Conservation (phyloP, 2,888 invertebrate species). For the Apamea monoglypha region DNA sequence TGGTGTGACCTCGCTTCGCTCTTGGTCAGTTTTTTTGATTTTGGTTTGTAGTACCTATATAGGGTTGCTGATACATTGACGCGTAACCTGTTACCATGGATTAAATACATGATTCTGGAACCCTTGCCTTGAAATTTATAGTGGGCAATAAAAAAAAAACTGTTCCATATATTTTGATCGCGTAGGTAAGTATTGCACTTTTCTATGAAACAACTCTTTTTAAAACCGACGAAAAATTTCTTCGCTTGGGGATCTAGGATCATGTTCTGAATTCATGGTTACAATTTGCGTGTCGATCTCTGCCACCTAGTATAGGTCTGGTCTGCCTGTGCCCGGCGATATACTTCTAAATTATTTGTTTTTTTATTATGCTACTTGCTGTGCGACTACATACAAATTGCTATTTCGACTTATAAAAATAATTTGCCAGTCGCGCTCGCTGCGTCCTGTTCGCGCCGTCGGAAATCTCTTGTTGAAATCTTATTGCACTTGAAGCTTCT, state of each 20-base stretch:
- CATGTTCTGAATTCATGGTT: not conserved
- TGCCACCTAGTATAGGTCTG: not conserved
- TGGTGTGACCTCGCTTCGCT: not conserved
- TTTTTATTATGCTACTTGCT: conserved; percentile 12
- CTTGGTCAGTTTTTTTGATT: not conserved
- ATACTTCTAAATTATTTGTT: not conserved
- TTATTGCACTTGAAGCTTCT: conserved; percentile 26
- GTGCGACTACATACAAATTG: conserved; percentile 33
- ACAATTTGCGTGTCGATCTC: not conserved
- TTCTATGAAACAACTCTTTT: not conserved
- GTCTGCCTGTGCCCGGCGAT: conserved; percentile 17
- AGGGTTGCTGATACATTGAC: not conserved
- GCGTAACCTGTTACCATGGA: not conserved
- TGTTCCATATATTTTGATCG: not conserved
- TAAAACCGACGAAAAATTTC: not conserved
- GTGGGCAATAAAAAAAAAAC: not conserved
- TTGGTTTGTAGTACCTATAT: not conserved
- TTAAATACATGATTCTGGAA: not conserved
- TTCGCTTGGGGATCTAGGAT: not conserved
- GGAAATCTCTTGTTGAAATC: conserved; percentile 36
- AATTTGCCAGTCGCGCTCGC: not conserved
- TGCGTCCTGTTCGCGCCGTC: not conserved
- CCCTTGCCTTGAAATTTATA: not conserved
- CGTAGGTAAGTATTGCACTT: not conserved
- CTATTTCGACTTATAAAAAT: not conserved